Conservation (phyloP, 2,888 invertebrate species). For the Gisinianus flammeolus region DNA sequence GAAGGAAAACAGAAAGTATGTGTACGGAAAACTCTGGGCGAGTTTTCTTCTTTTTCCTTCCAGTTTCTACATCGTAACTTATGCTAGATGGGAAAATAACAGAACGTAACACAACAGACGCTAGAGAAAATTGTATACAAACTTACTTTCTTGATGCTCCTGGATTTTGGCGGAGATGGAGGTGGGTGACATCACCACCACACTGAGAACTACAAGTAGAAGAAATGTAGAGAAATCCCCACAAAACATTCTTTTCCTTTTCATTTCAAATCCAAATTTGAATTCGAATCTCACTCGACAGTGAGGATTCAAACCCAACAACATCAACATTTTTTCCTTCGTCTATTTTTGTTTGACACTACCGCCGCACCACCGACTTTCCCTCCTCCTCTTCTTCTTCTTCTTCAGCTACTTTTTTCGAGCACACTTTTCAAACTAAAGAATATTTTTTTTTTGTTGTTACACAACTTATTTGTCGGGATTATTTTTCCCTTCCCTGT, state of each 20-base stretch:
- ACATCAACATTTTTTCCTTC: too few species aligned
- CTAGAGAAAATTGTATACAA: too few species aligned
- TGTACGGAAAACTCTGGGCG: background rate
- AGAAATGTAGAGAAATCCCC: background rate
- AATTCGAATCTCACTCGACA: background rate
- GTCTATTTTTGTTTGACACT: background rate
- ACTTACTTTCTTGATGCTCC: constrained; percentile 55
- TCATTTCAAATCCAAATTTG: background rate
- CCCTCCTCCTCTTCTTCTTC: too few species aligned
- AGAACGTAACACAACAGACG: too few species aligned
- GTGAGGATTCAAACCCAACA: constrained; percentile 6
- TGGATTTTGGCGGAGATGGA: constrained; percentile 52
- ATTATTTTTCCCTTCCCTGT: background rate
- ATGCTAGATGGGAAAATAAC: too few species aligned
- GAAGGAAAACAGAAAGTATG: background rate
- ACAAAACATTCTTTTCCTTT: constrained; percentile 14
- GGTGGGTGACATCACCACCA: constrained; percentile 44
- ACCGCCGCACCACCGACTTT: too few species aligned
- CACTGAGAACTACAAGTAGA: constrained; percentile 33
- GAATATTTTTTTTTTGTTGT: background rate
- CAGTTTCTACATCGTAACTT: too few species aligned
- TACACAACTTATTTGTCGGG: constrained; percentile 20
- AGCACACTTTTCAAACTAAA: too few species aligned
- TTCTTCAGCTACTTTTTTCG: background rate
- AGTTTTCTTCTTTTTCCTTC: too few species aligned